These are phyloP conservation scores for Drosophila bocqueti DNA, from an alignment of 1,140 invertebrate genomes.

Conservation along the genomic window DNA sequence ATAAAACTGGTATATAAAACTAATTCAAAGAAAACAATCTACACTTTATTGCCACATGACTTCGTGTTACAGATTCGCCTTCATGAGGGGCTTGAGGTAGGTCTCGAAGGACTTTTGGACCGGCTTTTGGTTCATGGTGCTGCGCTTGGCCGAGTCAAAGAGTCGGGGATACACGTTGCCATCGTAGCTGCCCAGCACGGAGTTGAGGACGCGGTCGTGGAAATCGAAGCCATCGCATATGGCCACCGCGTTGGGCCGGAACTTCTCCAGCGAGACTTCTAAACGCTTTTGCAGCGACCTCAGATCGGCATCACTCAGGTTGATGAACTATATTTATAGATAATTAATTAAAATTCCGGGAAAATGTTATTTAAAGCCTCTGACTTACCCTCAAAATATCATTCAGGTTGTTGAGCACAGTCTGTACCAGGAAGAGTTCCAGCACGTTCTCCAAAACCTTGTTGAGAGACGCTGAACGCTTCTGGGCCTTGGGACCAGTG, in stretches of 20 bases:
- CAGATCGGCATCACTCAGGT: slow-evolving; percentile 88
- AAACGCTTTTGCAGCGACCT: slow-evolving; percentile 88
- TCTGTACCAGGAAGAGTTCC: slow-evolving; percentile 92
- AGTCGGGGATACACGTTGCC: slow-evolving; percentile 96
- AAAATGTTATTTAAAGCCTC: too few species aligned
- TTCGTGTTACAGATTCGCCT: slow-evolving; percentile 87
- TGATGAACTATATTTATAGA: slow-evolving; percentile 87
- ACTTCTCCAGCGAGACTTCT: slow-evolving; percentile 88
- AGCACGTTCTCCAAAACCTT: slow-evolving; percentile 89
- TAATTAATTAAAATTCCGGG: background rate
- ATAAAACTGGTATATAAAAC: slow-evolving; percentile 83
- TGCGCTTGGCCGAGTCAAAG: slow-evolving; percentile 93
- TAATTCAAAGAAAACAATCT: slow-evolving; percentile 70
- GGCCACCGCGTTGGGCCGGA: slow-evolving; percentile 95
- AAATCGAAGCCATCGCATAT: slow-evolving; percentile 97
- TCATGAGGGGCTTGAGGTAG: slow-evolving; percentile 91
- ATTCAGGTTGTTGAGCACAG: slow-evolving; percentile 90
- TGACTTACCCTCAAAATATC: slow-evolving; percentile 91
- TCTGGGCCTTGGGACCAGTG: slow-evolving; percentile 78
- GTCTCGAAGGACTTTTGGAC: slow-evolving; percentile 91
- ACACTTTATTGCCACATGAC: background rate
- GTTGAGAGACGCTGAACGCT: slow-evolving; percentile 85
- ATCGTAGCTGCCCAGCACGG: slow-evolving; percentile 94
- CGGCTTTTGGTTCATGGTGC: slow-evolving; percentile 93
- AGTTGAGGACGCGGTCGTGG: slow-evolving; percentile 92